Conservation (phyloP, 2,113 vertebrate species). For the Xiphophorus couchianus region DNA sequence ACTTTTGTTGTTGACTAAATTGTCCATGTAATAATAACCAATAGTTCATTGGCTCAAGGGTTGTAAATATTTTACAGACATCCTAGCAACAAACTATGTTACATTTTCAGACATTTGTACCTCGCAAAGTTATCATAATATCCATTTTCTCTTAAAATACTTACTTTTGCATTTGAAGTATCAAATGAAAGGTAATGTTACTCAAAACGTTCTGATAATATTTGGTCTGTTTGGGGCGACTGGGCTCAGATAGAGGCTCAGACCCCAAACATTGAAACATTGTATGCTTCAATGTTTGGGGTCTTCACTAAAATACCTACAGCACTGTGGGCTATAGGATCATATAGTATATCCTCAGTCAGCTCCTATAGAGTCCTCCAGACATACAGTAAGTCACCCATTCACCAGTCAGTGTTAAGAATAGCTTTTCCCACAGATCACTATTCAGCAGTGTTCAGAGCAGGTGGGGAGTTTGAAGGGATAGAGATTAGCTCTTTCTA, state of each 20-base stretch:
- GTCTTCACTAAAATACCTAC: slow-evolving; percentile 13
- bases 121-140: too few species aligned
- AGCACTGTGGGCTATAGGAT: slow-evolving; percentile 32
- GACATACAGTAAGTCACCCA: slow-evolving; percentile 60
- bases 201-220: neutral
- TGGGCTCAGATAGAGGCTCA: neutral
- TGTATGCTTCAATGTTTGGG: slow-evolving; percentile 10
- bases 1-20: too few species aligned
- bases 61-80: too few species aligned
- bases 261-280: neutral
- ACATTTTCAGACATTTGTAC: too few species aligned
- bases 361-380: slow-evolving; percentile 39
- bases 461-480: slow-evolving; percentile 70
- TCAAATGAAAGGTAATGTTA: neutral
- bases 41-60: too few species aligned
- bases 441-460: slow-evolving; percentile 72
- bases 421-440: slow-evolving; percentile 60
- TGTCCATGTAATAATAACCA: too few species aligned
- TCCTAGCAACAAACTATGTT: too few species aligned
- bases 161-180: neutral
- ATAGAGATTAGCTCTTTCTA: slow-evolving; percentile 74
- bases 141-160: neutral
- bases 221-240: neutral
- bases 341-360: slow-evolving; percentile 36
- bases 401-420: slow-evolving; percentile 68